Conservation (phyloP, 2,113 vertebrate genomes). For the Naja naja region DNA sequence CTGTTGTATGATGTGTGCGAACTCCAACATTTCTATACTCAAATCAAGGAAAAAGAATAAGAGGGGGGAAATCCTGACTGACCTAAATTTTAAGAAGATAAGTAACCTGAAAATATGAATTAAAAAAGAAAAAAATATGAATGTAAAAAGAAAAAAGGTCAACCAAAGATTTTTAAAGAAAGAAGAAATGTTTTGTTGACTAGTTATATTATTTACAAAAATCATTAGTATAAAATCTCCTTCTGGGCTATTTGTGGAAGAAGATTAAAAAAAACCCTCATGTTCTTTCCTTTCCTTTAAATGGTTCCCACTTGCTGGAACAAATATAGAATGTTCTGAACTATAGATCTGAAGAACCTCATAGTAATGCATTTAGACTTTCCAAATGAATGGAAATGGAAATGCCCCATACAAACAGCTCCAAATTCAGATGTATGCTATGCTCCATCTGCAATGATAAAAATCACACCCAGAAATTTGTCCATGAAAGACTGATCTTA, state of each 20-base stretch:
- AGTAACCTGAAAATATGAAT: background rate
- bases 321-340: background rate
- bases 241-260: background rate
- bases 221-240: background rate
- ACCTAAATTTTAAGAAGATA: background rate
- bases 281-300: background rate
- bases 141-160: background rate
- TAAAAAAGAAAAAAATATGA: background rate
- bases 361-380: background rate
- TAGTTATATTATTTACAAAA: background rate
- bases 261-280: background rate
- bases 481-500: background rate
- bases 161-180: background rate
- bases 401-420: background rate
- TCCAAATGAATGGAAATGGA: background rate
- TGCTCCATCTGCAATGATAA: background rate
- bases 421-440: background rate
- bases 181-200: background rate
- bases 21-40: background rate
- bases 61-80: background rate
- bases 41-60: background rate
- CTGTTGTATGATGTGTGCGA: background rate
- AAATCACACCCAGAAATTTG: background rate
- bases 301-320: background rate
- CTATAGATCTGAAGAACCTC: background rate